Base-by-base conservation (phyloP, 2,888 invertebrate genomes). In the Eumacrocentrus americanus region DNA sequence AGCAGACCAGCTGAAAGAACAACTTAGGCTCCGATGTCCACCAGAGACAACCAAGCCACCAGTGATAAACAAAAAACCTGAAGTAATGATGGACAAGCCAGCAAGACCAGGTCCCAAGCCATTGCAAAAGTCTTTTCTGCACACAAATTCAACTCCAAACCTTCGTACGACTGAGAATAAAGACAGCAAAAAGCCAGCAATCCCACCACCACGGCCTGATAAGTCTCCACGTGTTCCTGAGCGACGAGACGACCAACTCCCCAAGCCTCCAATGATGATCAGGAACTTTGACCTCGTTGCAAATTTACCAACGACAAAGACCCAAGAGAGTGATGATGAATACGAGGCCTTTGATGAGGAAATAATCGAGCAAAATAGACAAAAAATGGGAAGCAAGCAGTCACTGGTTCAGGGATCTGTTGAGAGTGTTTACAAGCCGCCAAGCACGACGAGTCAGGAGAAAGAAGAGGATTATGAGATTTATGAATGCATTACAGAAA, bases 401-500 rank as follows among this genome's bases (percentile, higher is more conserved):
- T 77, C 77, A 2, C 58, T 77, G 12, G 59, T 65, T 9, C 72
- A 71, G 16, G 73, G 70, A 53, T 79, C 80, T 0, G 61, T 66
- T 0, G 79, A 78, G 38, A 78, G 75, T 34, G 67, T 77, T 53
- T 76, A 76, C 66, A 71, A 72, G n/a, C 70, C 77, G 2, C 63
- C 72, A 2, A 76, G 73, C 34, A 63, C 65, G 1, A 65, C 71
- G 3, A 76, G 74, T 22, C 63, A 69, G 37, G 72, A 73, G 3
- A 74, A 75, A 1, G 72, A 72, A 5, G 71, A 73, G n/a, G 71
- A 64, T 0, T 75, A 75, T 23, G 74, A 77, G 38, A 73, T 77
- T 66, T 80, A 80, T 16, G 78, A 79, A 60, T 76, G 73, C 0
- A 79, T 80, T 7, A 77, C 72, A 1, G 79, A 80, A 68, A 63